Base-by-base conservation (phyloP, 2,888 invertebrate species). In the Chromoteleia sp. region DNA sequence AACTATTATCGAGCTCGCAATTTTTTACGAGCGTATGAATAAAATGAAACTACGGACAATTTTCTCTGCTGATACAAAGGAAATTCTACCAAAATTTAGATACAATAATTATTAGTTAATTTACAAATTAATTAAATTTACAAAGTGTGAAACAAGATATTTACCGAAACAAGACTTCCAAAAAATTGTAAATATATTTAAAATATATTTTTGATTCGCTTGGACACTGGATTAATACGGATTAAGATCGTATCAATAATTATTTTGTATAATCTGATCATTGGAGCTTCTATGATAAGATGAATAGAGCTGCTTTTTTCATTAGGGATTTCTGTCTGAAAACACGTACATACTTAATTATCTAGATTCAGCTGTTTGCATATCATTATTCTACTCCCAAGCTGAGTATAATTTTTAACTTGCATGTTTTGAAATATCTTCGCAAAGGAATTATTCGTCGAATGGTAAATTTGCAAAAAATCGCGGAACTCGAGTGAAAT, bases 371-470 rank as follows among this genome's bases (percentile, higher is more conserved):
- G 43, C 21, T 70, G 70, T 58, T 70, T 70, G 70, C 70, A 70
- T 56, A 70, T 70, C 70, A 70, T 70, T 70, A 70, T 58, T 70
- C 48, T 48, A 19, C 43, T 70, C 58, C 68, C 68, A 68, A 45
- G 68, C 10, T 36, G 45, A 52, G 56, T 36, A 48, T 56, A 67
- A 68, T 70, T 56, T 70, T 70, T 15, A 30, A 54, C 33, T 30
- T 33, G 54, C 33, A 17, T 54, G 54, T 54, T 33, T 54, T 50
- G 63, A 36, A 63, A 50, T 50, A 50, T 50, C 48, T 63, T 21
- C 3, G 48, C 33, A 48, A 50, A 63, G 50, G 63, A 50, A 30
- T 50, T 50, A 63, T 45, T 63, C 29, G 43, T 8, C 17, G 12
- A n/a, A 14, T 7, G 25, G 17, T 63, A 12, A 36, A 61, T 61